Percentiles rank a stretch among this genome's conserved stretches.
Conservation (phyloP, 2,113 vertebrate genomes). For the Chascanopsetta lugubris region DNA sequence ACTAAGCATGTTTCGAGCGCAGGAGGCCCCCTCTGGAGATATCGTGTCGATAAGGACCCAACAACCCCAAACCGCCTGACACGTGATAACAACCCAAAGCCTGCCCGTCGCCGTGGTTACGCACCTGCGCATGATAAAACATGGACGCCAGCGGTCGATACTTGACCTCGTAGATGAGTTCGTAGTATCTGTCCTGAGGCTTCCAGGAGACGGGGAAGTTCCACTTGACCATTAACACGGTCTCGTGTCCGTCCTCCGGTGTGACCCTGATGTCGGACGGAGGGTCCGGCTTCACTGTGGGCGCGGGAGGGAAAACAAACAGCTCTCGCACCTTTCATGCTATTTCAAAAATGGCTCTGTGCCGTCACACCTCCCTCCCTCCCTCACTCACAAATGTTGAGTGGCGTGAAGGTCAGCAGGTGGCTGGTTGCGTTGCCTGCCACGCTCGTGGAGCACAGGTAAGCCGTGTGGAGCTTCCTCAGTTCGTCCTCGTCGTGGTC, state of each 20-base stretch:
- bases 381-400: conserved; percentile 67
- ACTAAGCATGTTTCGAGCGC: no score
- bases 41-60: no score
- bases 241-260: conserved; percentile 33
- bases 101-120: neutral
- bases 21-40: no score
- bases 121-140: conserved; percentile 44
- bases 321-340: neutral
- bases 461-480: conserved; percentile 37
- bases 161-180: conserved; percentile 67
- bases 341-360: neutral
- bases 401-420: conserved; percentile 40
- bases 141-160: conserved; percentile 55
- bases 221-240: conserved; percentile 72
- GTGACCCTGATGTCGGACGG: conserved; percentile 58
- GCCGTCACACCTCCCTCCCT: no score
- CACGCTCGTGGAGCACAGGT: conserved; percentile 73
- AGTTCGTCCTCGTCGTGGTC: conserved; percentile 53
- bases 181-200: conserved; percentile 43
- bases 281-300: conserved; percentile 79
- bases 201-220: conserved; percentile 72
- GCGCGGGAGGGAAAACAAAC: neutral
- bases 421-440: conserved; percentile 65
- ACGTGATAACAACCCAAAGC: no score
- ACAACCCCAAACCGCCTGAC: no score